These are phyloP conservation scores for Columba livia DNA, from an alignment of 2,113 vertebrate species.

Conservation along the genomic window DNA sequence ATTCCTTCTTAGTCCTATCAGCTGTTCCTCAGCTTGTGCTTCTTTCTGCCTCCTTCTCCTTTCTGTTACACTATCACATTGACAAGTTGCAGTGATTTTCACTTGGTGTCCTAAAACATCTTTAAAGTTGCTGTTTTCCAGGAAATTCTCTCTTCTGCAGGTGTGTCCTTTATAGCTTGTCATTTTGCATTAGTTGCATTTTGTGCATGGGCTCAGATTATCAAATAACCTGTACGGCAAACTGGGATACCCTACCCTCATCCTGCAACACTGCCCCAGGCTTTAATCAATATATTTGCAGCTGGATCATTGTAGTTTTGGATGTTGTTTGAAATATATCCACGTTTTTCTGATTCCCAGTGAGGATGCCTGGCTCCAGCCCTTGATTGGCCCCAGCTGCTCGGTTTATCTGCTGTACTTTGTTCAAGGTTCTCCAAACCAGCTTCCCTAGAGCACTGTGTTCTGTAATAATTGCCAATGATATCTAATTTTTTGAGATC, in stretches of 20 bases:
- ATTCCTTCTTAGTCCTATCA: background rate
- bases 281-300: background rate
- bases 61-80: background rate
- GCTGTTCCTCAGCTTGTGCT: background rate
- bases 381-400: background rate
- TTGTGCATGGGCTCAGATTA: background rate
- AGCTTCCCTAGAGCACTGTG: background rate
- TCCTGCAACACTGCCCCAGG: background rate
- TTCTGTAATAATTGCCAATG: background rate
- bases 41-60: background rate
- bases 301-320: background rate
- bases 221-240: background rate
- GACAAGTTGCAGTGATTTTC: background rate
- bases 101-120: background rate
- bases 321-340: background rate
- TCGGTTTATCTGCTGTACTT: background rate
- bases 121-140: background rate
- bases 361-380: background rate
- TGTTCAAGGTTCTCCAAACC: background rate
- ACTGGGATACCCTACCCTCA: background rate
- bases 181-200: background rate
- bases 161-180: background rate
- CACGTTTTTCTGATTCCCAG: background rate
- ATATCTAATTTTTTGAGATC: constrained; percentile 24
- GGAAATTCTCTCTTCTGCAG: background rate